Evolutionary conservation across 1,140 invertebrate genomes (phyloP).

Genomic region (Bradynema listronoti): DNA sequence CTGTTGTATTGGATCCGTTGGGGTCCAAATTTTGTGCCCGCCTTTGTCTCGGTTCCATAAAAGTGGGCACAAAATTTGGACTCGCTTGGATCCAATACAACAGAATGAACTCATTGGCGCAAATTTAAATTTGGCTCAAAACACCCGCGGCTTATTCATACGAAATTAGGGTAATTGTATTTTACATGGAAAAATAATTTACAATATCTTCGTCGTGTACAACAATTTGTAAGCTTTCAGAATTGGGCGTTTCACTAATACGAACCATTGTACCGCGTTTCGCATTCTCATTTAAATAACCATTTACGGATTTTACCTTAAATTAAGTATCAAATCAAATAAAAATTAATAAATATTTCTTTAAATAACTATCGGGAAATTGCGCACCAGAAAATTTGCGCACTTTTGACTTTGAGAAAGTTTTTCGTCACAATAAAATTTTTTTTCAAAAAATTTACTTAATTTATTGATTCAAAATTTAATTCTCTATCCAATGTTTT

Average conservation of each 20-base stretch:
- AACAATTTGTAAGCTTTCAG: slow-evolving; percentile 52
- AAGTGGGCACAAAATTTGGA: not conserved
- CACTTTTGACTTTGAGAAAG: no score
- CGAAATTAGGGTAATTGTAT: not conserved
- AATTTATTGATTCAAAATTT: no score
- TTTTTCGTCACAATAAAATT: no score
- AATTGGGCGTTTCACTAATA: slow-evolving; percentile 32
- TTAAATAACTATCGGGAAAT: no score
- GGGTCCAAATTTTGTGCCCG: not conserved
- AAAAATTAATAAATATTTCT: no score
- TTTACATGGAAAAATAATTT: slow-evolving; percentile 13
- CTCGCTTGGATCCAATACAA: not conserved
- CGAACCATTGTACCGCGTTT: slow-evolving; percentile 51
- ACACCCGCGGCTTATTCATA: not conserved
- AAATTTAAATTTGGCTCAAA: slow-evolving; percentile 2
- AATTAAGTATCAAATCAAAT: no score
- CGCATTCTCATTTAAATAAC: slow-evolving; percentile 47
- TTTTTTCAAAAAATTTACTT: no score
- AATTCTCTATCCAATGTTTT: no score
- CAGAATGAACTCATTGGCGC: slow-evolving; percentile 3
- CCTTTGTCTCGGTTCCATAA: not conserved
- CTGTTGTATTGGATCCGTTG: not conserved
- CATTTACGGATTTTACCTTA: slow-evolving; percentile 52
- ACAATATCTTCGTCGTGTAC: slow-evolving; percentile 54
- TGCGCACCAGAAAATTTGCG: no score